These are phyloP conservation scores for Mactromeris polynyma DNA, from an alignment of 2,888 invertebrate genomes.

Conservation along the genomic window DNA sequence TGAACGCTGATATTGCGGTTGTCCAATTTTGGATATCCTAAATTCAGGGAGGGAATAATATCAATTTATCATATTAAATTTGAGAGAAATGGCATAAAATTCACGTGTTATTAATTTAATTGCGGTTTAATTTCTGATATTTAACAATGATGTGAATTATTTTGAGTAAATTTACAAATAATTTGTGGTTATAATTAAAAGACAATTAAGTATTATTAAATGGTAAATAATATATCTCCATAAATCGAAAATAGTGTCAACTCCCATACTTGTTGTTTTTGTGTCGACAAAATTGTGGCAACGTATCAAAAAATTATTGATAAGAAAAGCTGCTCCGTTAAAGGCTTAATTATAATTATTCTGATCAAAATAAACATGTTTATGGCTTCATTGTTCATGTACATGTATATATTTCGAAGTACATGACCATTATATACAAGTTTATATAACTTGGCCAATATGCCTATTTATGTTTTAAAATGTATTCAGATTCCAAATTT, in stretches of 20 bases:
- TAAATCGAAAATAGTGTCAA: not conserved
- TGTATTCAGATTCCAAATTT: too few relatives aligned
- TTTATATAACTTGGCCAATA: too few relatives aligned
- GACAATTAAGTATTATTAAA: not conserved
- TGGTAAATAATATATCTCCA: not conserved
- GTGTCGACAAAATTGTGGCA: not conserved
- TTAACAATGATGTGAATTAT: not conserved
- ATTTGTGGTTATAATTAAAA: not conserved
- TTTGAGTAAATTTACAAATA: slow-evolving; percentile 5
- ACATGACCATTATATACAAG: too few relatives aligned
- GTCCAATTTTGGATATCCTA: too few relatives aligned
- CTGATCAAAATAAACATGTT: too few relatives aligned
- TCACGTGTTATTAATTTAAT: not conserved
- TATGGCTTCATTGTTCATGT: too few relatives aligned
- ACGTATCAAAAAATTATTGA: not conserved
- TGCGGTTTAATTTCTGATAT: not conserved
- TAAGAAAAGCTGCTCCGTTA: not conserved
- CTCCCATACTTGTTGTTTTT: not conserved
- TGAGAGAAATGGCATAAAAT: not conserved
- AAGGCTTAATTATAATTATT: too few relatives aligned
- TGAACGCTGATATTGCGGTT: too few relatives aligned
- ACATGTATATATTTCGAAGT: too few relatives aligned
- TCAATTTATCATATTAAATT: too few relatives aligned
- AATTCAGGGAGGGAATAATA: too few relatives aligned
- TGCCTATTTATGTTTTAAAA: too few relatives aligned